Percentiles rank a stretch among this genome's conserved stretches.
Evolutionary conservation across 2,888 invertebrate species (phyloP).

Genomic region (Trichogramma evanescens): DNA sequence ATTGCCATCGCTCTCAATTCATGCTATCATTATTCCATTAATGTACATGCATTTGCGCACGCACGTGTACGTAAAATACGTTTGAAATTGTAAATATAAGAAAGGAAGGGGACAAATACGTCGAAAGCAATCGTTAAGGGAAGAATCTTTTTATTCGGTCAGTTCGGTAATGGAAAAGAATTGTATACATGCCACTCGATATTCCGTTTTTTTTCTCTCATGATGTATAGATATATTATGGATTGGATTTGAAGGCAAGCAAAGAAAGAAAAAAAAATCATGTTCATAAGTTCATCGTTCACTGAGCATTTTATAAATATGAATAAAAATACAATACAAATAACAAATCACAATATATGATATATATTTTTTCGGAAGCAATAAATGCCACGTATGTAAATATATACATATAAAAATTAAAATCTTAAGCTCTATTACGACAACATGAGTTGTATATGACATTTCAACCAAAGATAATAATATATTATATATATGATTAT

Average conservation of each 20-base stretch:
- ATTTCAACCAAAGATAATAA: no score
- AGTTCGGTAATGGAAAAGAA: no score
- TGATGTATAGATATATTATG: not conserved
- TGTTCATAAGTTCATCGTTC: not conserved
- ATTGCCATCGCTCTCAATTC: no score
- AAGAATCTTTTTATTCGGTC: not conserved
- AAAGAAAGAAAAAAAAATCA: not conserved
- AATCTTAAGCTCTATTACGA: not conserved
- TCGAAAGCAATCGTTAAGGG: not conserved
- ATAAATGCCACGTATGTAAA: conserved; percentile 19
- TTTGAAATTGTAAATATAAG: conserved; percentile 5
- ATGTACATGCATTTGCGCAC: no score
- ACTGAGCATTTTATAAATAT: not conserved
- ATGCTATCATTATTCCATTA: no score
- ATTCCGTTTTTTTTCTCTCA: not conserved
- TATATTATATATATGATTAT: no score
- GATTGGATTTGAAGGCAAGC: not conserved
- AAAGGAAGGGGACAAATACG: not conserved
- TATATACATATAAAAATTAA: conserved; percentile 3
- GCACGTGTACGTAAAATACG: conserved; percentile 4
- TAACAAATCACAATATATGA: not conserved
- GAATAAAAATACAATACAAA: not conserved
- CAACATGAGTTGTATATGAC: conserved; percentile 6
- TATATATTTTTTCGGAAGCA: conserved; percentile 13
- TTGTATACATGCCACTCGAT: no score